Evolutionary conservation across 2,888 invertebrate genomes (phyloP).

Genomic region (Vesta saturnalis): DNA sequence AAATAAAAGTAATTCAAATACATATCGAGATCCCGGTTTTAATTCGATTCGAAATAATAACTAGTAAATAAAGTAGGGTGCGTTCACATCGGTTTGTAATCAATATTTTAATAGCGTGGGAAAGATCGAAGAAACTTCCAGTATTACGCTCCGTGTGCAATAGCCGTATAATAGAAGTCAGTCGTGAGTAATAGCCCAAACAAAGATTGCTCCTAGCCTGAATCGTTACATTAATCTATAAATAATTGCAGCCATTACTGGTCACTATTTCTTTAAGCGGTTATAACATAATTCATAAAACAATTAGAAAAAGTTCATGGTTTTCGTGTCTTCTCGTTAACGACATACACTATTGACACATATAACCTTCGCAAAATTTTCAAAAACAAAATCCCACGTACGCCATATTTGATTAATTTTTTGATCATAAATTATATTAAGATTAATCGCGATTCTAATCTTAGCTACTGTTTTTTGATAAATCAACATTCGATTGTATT

Average conservation of each 20-base stretch:
- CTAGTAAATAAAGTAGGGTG: slow-evolving; percentile 18
- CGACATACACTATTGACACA: background rate
- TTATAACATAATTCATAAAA: slow-evolving; percentile 24
- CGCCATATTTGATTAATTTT: background rate
- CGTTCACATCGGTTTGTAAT: slow-evolving; percentile 19
- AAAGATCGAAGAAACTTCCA: slow-evolving; percentile 44
- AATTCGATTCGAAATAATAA: background rate
- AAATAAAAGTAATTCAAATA: no score
- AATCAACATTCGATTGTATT: slow-evolving; percentile 17
- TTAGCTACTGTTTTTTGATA: slow-evolving; percentile 8
- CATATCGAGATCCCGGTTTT: background rate
- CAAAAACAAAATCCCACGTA: background rate
- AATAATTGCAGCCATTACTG: slow-evolving; percentile 46
- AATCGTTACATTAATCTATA: slow-evolving; percentile 52
- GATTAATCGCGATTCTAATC: background rate
- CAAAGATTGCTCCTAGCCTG: slow-evolving; percentile 48
- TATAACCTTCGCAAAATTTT: background rate
- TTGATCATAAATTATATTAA: background rate
- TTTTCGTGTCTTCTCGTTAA: background rate
- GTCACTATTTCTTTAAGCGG: slow-evolving; percentile 19
- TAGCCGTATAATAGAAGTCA: slow-evolving; percentile 44
- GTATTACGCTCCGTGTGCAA: slow-evolving; percentile 49
- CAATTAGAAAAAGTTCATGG: slow-evolving; percentile 26
- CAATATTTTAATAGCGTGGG: slow-evolving; percentile 44
- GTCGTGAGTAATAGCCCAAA: slow-evolving; percentile 53